Conservation (phyloP, 2,113 vertebrate species). For the Dasyprocta punctata region DNA sequence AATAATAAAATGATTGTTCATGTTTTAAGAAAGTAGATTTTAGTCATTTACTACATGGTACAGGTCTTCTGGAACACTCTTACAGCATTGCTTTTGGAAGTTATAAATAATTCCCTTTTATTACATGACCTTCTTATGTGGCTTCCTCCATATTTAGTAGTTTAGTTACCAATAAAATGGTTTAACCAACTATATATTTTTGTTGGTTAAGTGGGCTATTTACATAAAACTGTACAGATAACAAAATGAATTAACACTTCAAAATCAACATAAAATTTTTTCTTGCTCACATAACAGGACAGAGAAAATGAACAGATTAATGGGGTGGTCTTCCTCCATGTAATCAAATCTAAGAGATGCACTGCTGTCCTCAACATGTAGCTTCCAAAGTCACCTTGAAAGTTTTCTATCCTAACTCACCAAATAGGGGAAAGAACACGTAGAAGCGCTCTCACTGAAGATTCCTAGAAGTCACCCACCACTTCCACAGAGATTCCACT, state of each 20-base stretch:
- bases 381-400: background rate
- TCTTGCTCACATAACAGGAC: background rate
- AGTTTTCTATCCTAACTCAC: background rate
- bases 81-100: background rate
- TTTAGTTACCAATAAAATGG: slow-evolving; percentile 31
- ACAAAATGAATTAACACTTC: background rate
- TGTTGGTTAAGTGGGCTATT: background rate
- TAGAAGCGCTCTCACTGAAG: fast-evolving
- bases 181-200: background rate
- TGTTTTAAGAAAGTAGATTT: background rate
- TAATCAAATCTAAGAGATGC: background rate
- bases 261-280: background rate
- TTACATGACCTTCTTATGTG: background rate
- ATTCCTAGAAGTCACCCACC: background rate
- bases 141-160: background rate
- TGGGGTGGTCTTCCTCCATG: background rate
- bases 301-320: background rate
- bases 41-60: background rate
- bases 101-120: slow-evolving; percentile 23
- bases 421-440: background rate
- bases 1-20: background rate
- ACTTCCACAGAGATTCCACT: background rate
- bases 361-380: background rate
- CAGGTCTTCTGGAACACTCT: background rate
- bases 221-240: background rate